Base-by-base conservation (phyloP, 2,888 invertebrate species). In the Hirtodrosophila trivittata region DNA sequence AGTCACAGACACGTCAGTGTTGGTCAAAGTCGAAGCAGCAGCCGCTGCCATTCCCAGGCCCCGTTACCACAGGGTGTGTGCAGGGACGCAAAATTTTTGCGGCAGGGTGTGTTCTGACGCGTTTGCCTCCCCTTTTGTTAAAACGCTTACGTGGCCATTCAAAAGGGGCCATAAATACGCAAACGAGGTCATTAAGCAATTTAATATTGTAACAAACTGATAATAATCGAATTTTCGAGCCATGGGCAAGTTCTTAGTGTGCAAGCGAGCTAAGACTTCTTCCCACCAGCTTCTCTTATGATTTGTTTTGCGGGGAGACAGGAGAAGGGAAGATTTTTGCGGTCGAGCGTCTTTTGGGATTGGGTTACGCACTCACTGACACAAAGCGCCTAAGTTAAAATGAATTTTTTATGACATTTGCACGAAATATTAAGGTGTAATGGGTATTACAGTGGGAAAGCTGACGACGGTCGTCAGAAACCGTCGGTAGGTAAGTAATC, bases 151-250 rank as follows among this genome's bases (percentile, higher is more conserved):
- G 86, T 86, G 82, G 63, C 68, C 75, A 51, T 69, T 77, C 54
- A 55, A 30, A 50, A 54, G 16, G 38, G 45, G 39, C 45, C 55
- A 55, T 59, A 58, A 74, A 66, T 65, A 75, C 62, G 55, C 65
- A 63, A 86, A 68, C 75, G 86, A 77, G 82, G 87, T 84, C 82
- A 82, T 86, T 82, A 82, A 66, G 82, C 82, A 82, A 86, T 84
- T 86, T 84, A 77, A 82, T 84, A 84, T 82, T 84, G 84, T 65
- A 86, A 64, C 68, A 84, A 81, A 75, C 70, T 69, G 77, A 84
- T 84, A 74, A 80, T 80, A 84, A 86, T 81, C 82, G 77, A 82
- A 66, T 57, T 45, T 67, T 28, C 28, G 28, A 28, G 3, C 28
- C 26, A 33, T 9, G 37, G 41, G 33, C 28, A 62, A 37, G 10